A percentile compares a stretch with the other conserved stretches of the same genome.
Conservation (phyloP, 1,140 invertebrate species). For the fruit fly (Drosophila melanogaster) region Release_6_plus_ISO1_MT NT_033779.5:2236501-2237000, state of each 20-base stretch:
- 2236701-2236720: slow-evolving; percentile 21
- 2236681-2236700: slow-evolving; percentile 33
- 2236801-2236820: slow-evolving; percentile 84
- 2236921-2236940: not conserved
- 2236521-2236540: slow-evolving; percentile 77
- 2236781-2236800: slow-evolving; percentile 61
- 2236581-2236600: slow-evolving; percentile 21
- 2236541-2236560: slow-evolving; percentile 23
- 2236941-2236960: not conserved
- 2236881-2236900: not conserved
- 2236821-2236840: slow-evolving; percentile 75
- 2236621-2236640: slow-evolving; percentile 37
- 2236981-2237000: slow-evolving; percentile 3
- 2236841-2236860: slow-evolving; percentile 66
- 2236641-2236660: slow-evolving; percentile 68
- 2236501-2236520: slow-evolving; percentile 70
- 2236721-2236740: slow-evolving; percentile 26
- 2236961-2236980: slow-evolving; percentile 5
- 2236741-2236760: slow-evolving; percentile 31
- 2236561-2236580: not conserved
- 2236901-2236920: not conserved
- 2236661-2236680: slow-evolving; percentile 31
- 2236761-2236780: slow-evolving; percentile 51
- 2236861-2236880: not conserved
- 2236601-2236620: slow-evolving; percentile 63